Evolutionary conservation across 2,888 invertebrate genomes (phyloP), one percentile per base, ranked within the genome.

Genomic region (Diloba caeruleocephala): DNA sequence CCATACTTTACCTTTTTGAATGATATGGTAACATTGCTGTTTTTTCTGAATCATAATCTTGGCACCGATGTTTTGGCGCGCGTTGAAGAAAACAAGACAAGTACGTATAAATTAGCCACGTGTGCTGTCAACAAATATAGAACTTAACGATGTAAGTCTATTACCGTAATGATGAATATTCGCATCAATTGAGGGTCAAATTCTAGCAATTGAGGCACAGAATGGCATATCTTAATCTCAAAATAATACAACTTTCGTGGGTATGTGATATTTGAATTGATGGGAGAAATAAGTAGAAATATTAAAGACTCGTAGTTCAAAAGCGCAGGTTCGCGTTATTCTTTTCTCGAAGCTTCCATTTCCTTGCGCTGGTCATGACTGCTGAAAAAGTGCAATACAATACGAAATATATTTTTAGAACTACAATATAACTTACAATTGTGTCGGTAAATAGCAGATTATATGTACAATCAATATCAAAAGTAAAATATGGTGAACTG

Each of bases 91-190:
- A 51, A 50, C 34, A 52, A 32, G 12, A 32, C 34, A 33, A 37
- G 26, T 37, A 14, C 12, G 9, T 17, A 34, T 23, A 49, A n/a
- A 50, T 44, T 46, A 29, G 32, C 41, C 68, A 68, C 66, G 50
- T 62, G 57, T 23, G 23, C 23, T 33, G 36, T 36, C 10, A 25
- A 57, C 46, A 12, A 38, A 67, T 57, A 68, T 57, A 67, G 63
- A 48, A 29, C 34, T 36, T 42, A 42, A 45, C 41, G 65, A 39
- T 19, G 21, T 36, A 17, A 15, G 39, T 49, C 37, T 36, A 32
- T 33, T 29, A 61, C 23, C 19, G 58, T 39, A 36, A 64, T 42
- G 19, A 46, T 38, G 42, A 25, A 57, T 64, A 49, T 56, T 57
- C 29, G 41, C 57, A 57, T 31, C 43, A 26, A 10, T 36, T 64